Evolutionary conservation across 2,113 vertebrate genomes (phyloP), one percentile per base, ranked within the genome.

Genomic region (Oncorhynchus keta): DNA sequence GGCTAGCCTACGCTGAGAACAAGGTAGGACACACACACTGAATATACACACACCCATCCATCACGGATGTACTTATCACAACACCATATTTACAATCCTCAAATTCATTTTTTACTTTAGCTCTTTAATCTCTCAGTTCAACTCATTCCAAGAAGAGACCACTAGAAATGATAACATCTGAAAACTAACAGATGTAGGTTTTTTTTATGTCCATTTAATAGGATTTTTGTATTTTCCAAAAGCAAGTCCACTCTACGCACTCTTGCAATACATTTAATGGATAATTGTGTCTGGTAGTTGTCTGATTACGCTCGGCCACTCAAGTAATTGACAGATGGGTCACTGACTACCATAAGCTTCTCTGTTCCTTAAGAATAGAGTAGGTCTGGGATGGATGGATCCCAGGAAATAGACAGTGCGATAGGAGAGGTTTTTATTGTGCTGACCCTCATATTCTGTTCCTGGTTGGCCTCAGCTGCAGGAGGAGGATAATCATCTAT

Each of bases 1-100:
- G 97, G 98, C 93, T 99, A 59, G 98, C 97, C 77, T 99, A 99
- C 69, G 97, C 97, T 68, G 97, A 99, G 89, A 99, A 99, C 88
- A 99, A 99, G 96, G 97, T 99, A 93, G 91, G 74, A 70, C 72
- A 69, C 48, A 26, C 51, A 8, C 67, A 20, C 45, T 45, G 39
- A 45, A 57, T 13, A 18, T 22, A 62, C 65, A 48, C 68, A 68
- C 69, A 59, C 72, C 71, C 51, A 55, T 18, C 12, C 14, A 7
- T 16, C 12, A 55, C 51, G 39, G 9, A 45, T 45, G 39, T 11
- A 45, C 51, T 16, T 22, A 62, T 22, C 24, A 30, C 24, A 67
- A n/a, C 11, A n/a, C 32, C 32, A 22, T 30, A 67, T 68, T 68
- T 24, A 68, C 62, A 70, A 66, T 68, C 2, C 39, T 57, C 11